phyloP scores from a whole-genome alignment of 23 tunicate species.

The Styela clava region DNA sequence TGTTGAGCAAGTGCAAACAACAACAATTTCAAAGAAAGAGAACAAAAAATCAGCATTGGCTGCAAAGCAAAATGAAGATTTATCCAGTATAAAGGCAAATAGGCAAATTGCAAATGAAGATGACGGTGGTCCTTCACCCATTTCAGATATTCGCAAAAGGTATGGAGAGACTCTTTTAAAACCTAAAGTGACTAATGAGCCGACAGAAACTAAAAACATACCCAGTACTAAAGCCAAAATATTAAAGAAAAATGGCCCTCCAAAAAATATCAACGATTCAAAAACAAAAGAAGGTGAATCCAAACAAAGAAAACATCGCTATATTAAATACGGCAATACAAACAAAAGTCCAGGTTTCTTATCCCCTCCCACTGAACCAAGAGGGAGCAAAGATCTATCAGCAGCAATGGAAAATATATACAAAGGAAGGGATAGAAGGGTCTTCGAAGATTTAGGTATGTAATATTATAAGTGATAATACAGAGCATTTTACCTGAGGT shows the following conservation, averaged over 20 bases:
- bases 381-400: slow-evolving; percentile 24
- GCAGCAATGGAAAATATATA: slow-evolving; percentile 24
- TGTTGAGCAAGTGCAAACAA: neutral
- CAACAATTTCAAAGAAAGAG: neutral
- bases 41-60: neutral
- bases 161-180: neutral
- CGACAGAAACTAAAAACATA: neutral
- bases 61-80: neutral
- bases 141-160: neutral
- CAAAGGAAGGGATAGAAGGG: slow-evolving; percentile 6
- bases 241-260: neutral
- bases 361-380: slow-evolving; percentile 21
- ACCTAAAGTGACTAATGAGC: neutral
- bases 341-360: neutral
- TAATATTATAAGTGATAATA: too few relatives aligned
- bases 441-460: slow-evolving; percentile 8
- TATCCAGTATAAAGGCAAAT: neutral
- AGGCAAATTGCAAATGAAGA: neutral
- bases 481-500: too few relatives aligned
- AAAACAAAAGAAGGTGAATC: neutral
- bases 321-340: slow-evolving; percentile 17
- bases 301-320: slow-evolving; percentile 1
- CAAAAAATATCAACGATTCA: slow-evolving; percentile 1
- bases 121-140: neutral
- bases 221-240: neutral